phyloP scores from a whole-genome alignment of 1,140 invertebrate species.

The Camponotus pennsylvanicus region DNA sequence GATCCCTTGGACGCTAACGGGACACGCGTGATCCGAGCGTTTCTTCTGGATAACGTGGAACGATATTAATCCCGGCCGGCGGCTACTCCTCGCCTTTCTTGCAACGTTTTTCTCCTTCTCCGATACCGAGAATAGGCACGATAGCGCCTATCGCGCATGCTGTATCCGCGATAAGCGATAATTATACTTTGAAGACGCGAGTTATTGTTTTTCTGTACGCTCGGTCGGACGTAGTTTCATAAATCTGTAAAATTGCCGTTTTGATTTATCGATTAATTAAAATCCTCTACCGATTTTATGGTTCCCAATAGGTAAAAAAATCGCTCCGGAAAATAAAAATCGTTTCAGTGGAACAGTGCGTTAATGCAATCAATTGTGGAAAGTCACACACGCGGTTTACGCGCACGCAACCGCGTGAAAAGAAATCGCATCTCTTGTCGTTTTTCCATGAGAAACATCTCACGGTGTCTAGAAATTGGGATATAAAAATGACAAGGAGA shows the following conservation, averaged over 20 bases:
- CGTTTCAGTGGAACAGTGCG: background rate
- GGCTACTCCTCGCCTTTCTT: background rate
- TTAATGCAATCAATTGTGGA: constrained; percentile 25
- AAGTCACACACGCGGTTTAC: constrained; percentile 2
- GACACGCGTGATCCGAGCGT: constrained; percentile 63
- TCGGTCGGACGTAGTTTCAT: background rate
- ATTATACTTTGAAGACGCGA: background rate
- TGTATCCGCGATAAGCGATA: constrained; percentile 35
- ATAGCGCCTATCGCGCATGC: constrained; percentile 34
- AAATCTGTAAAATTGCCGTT: background rate
- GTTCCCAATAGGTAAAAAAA: no score
- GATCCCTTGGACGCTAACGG: constrained; percentile 65
- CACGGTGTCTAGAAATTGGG: background rate
- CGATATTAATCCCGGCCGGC: constrained; percentile 58
- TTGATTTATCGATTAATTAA: no score
- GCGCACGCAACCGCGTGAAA: constrained; percentile 16
- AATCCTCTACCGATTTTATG: background rate
- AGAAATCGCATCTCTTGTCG: background rate
- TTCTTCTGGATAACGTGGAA: constrained; percentile 52
- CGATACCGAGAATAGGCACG: constrained; percentile 4
- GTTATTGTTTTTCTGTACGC: background rate
- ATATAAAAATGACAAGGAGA: background rate
- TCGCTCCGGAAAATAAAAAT: background rate
- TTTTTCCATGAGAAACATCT: constrained; percentile 5
- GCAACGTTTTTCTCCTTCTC: constrained; percentile 23